Conservation (phyloP, 2,797 vertebrate species). For the Gymnocypris eckloni region DNA sequence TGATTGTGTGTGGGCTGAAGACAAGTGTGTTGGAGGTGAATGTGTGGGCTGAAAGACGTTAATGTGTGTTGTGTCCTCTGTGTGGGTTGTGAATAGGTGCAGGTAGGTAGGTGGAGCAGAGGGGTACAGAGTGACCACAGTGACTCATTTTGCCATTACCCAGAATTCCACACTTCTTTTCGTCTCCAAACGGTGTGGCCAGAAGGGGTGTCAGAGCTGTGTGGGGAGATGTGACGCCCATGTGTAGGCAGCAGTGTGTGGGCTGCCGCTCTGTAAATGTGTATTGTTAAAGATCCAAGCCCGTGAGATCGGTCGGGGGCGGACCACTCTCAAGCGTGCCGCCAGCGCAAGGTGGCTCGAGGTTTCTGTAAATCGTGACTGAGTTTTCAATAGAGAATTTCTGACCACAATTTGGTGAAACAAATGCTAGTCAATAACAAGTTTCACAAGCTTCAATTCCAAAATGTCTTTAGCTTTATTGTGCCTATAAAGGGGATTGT, state of each 20-base stretch:
- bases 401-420: background rate
- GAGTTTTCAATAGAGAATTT: conserved; percentile 14
- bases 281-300: conserved; percentile 50
- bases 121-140: conserved; percentile 51
- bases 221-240: conserved; percentile 26
- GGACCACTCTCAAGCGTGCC: conserved; percentile 44
- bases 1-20: conserved; percentile 56
- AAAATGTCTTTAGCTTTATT: conserved; percentile 16
- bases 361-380: conserved; percentile 52
- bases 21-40: conserved; percentile 33
- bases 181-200: conserved; percentile 4
- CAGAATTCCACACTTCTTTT: conserved; percentile 17
- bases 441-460: conserved; percentile 31
- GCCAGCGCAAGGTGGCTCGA: conserved; percentile 15
- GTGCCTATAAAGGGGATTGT: conserved; percentile 6
- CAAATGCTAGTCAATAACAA: background rate
- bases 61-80: conserved; percentile 8
- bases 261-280: conserved; percentile 50
- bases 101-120: conserved; percentile 53
- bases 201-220: conserved; percentile 27
- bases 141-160: conserved; percentile 59
- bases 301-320: conserved; percentile 34
- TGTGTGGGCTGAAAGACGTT: conserved; percentile 48
- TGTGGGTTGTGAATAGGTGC: conserved; percentile 48
- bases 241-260: conserved; percentile 49